Base-by-base conservation (phyloP, 2,797 vertebrate species). In the Epinephelus awoara region DNA sequence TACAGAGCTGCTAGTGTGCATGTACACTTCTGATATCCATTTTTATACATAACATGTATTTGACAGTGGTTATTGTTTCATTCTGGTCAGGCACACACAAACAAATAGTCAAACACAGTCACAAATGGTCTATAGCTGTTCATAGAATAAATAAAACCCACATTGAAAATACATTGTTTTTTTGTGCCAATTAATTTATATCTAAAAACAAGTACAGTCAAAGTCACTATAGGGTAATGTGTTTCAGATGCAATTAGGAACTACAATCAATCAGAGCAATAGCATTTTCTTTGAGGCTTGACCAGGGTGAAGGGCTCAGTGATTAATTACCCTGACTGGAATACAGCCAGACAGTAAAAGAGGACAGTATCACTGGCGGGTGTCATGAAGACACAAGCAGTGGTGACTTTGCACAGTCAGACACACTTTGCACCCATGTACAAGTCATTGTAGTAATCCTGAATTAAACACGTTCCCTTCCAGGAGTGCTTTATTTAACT, bases 311-410 rank as follows among this genome's bases (percentile, higher is more conserved):
- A 67, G n/a, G 47, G 70, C n/a, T 68, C 23, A 4, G 18, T 50
- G 46, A 77, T 88, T 18, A 75, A 69, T 83, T 47, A 55, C 72
- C 50, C 46, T 0, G 19, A 61, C 59, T 72, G 69, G 66, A 77
- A 47, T 56, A 54, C 14, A 68, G 66, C 67, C 44, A 77, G 67
- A 70, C 57, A 69, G 23, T 59, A 70, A 73, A 79, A n/a, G 34
- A 58, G 70, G 57, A 67, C 69, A 25, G 19, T 29, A 6, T 63
- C 71, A 34, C 6, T 8, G 34, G 34, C 6, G 18, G 6, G 27
- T 47, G 27, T 14, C 40, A 23, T 23, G 29, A 17, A 50, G 25
- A 49, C 9, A 52, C 29, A 8, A 11, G n/a, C 25, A 21, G 13
- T 40, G 19, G 19, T 47, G 66, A 49, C 46, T 34, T 34, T 34